These are phyloP conservation scores for Pterobdella sp. DNA, from an alignment of 2,888 invertebrate species.

Conservation along the genomic window DNA sequence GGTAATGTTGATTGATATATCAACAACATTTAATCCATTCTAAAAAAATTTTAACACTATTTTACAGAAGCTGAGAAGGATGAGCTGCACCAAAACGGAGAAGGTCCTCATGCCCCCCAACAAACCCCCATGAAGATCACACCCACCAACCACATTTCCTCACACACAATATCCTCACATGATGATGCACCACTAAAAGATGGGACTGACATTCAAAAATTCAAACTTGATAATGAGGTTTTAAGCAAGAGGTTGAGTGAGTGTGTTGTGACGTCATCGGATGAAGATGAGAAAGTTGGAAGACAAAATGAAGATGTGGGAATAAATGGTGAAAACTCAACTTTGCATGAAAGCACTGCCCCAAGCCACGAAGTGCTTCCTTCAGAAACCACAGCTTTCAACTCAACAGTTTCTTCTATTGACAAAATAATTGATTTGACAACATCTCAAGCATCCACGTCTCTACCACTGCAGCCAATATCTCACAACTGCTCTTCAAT, in stretches of 20 bases:
- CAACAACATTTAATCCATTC: too few relatives aligned
- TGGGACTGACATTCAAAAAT: conserved; percentile 21
- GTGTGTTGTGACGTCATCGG: conserved; percentile 18
- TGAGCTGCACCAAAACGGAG: conserved; percentile 3
- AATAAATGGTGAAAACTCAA: not conserved
- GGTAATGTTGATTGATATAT: too few relatives aligned
- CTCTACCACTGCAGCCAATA: conserved; percentile 5
- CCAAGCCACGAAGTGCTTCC: not conserved
- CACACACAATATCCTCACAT: not conserved
- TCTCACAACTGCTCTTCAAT: conserved; percentile 12
- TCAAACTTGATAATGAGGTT: conserved; percentile 25
- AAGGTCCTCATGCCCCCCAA: conserved; percentile 27
- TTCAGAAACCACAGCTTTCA: not conserved
- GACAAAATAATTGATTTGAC: not conserved
- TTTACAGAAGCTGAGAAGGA: not conserved
- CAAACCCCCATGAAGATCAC: conserved; percentile 32
- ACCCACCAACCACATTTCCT: conserved; percentile 32
- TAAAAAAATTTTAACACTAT: too few relatives aligned
- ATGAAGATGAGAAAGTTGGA: not conserved
- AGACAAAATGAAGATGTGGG: not conserved
- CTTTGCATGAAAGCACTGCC: not conserved
- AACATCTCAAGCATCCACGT: not conserved
- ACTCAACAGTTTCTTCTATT: not conserved
- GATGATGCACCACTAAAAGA: not conserved
- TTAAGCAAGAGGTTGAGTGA: conserved; percentile 31